Percentiles rank a stretch among this genome's conserved stretches.
phyloP scores from a whole-genome alignment of 2,797 vertebrate genomes.

The Argya squamiceps region DNA sequence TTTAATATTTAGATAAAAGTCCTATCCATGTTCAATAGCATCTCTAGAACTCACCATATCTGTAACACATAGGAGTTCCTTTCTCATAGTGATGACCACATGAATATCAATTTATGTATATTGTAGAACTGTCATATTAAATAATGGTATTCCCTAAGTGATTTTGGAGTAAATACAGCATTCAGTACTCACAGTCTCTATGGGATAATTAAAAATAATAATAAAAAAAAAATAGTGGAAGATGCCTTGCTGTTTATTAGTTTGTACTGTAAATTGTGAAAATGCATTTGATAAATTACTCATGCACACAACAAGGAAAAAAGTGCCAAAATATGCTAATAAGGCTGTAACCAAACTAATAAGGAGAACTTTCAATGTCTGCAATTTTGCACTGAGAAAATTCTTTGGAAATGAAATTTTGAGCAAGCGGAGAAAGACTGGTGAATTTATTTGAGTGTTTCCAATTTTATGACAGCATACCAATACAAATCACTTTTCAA shows the following conservation, averaged over 20 bases:
- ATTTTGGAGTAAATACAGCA: conserved; percentile 15
- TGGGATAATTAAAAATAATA: conserved; percentile 66
- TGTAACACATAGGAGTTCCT: not conserved
- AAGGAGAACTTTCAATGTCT: conserved; percentile 34
- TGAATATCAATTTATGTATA: conserved; percentile 13
- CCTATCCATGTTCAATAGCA: not conserved
- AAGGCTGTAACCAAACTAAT: conserved; percentile 41
- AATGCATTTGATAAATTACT: conserved; percentile 66
- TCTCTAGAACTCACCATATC: not conserved
- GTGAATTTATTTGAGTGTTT: conserved; percentile 44
- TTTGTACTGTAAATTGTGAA: conserved; percentile 42
- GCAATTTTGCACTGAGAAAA: conserved; percentile 52
- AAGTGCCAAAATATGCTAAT: conserved; percentile 38
- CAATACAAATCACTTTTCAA: conserved; percentile 43
- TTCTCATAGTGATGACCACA: not conserved
- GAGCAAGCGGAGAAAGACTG: conserved; percentile 9
- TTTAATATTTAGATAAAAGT: conserved; percentile 2
- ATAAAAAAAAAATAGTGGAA: conserved; percentile 15
- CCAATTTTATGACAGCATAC: conserved; percentile 34
- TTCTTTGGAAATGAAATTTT: conserved; percentile 32
- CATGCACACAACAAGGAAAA: not conserved
- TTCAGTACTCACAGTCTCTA: conserved; percentile 6
- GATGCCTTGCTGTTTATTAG: conserved; percentile 54
- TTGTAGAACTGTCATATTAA: not conserved
- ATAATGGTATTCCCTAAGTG: not conserved